Base-by-base conservation (phyloP, 1,140 invertebrate species). In the Trypoxylus dichotomus region DNA sequence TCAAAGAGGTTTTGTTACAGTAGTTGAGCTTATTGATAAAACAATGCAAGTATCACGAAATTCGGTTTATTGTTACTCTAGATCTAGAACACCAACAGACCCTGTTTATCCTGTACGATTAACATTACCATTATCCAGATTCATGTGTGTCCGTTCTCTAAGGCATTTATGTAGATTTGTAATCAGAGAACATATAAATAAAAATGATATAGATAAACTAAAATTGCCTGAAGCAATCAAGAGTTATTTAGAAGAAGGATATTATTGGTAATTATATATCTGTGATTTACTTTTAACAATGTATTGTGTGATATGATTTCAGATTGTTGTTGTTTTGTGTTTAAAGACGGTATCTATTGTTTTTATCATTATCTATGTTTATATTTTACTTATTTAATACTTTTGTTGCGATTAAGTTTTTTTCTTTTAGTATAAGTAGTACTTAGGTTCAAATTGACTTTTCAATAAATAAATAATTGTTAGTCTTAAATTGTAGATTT, bases 131-230 rank as follows among this genome's bases (percentile, higher is more conserved):
- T 88, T 95, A 11, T 94, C 93, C 72, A 87, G 94, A 76, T 94
- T 94, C 82, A 91, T 90, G 24, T 90, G 93, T 85, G 92, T 95
- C 72, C 89, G 91, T 79, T 91, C 92, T 74, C 86, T 95, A 77
- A 92, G 94, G 84, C 92, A 94, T 86, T 86, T 95, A 24, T 94
- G 94, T 83, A 88, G 93, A 74, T 94, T 94, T 87, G 92, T 94
- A 21, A 93, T 95, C 77, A 87, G 93, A 81, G 91, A 94, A 80
- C 90, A 92, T 85, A 91, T 90, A 76, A 87, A 91, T 79, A 86
- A 91, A 78, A 92, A 94, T 83, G 91, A 94, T 83, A 93, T 94
- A 83, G 89, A 92, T 79, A 89, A 91, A 79, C 85, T 94, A 82
- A 93, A 93, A 80, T 87, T 95, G 81, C 94, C 94, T 77, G 88